Percentiles rank a stretch among this genome's conserved stretches.
These are phyloP conservation scores for Ridgeia piscesae DNA, from an alignment of 1,140 invertebrate species.

Conservation along the genomic window DNA sequence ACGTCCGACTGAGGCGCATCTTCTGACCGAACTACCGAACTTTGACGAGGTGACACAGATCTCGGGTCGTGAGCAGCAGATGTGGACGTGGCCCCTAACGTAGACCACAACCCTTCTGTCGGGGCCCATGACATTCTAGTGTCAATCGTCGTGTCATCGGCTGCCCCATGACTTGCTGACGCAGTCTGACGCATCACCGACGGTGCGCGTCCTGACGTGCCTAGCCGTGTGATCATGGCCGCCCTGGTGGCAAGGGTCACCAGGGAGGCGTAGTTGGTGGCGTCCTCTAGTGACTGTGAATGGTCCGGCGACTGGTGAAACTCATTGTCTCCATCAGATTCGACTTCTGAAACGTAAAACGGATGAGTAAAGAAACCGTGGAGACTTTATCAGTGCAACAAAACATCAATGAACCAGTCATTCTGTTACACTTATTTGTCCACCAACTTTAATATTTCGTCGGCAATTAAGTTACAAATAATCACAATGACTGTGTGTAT, in stretches of 20 bases:
- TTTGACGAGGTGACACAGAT: no score
- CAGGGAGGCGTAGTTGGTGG: not conserved
- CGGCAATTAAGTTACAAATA: no score
- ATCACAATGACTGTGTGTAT: no score
- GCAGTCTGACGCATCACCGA: not conserved
- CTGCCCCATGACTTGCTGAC: not conserved
- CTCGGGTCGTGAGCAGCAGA: not conserved
- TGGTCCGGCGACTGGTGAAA: not conserved
- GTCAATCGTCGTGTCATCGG: not conserved
- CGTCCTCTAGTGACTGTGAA: not conserved
- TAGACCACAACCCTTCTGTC: not conserved
- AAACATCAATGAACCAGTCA: no score
- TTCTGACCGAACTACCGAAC: no score
- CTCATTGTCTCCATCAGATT: not conserved
- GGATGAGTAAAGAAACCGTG: no score
- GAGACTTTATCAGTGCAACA: no score
- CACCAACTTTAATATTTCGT: no score
- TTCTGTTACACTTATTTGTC: no score
- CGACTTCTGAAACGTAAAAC: not conserved
- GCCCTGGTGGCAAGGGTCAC: not conserved
- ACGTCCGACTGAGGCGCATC: no score
- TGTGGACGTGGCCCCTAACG: not conserved
- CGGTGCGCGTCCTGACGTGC: no score
- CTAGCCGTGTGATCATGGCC: not conserved
- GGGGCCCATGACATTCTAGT: not conserved